phyloP scores from a whole-genome alignment of 2,888 invertebrate species.

The Melinaea menophilus region DNA sequence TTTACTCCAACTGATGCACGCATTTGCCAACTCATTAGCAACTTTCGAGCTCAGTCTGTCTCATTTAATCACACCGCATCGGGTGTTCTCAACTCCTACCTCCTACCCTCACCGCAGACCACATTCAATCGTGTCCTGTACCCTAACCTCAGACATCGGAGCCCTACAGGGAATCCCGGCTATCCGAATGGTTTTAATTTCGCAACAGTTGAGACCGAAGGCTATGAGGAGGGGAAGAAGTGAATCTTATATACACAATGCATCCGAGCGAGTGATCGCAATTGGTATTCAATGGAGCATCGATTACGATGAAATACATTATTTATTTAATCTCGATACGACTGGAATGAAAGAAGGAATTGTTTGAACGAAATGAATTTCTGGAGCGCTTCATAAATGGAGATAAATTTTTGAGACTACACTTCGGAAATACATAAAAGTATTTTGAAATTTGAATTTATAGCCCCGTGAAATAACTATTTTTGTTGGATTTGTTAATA shows the following conservation, averaged over 20 bases:
- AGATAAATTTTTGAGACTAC: no score
- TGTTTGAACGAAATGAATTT: no score
- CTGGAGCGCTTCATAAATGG: no score
- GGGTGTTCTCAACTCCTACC: constrained; percentile 36
- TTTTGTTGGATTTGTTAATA: no score
- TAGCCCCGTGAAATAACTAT: no score
- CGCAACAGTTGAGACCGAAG: constrained; percentile 50
- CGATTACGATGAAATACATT: constrained; percentile 17
- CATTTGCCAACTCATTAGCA: constrained; percentile 34
- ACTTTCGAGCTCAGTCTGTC: constrained; percentile 32
- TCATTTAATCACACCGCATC: constrained; percentile 53
- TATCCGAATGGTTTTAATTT: constrained; percentile 55
- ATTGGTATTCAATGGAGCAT: constrained; percentile 25
- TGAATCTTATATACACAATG: constrained; percentile 34
- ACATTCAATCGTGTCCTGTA: constrained; percentile 59
- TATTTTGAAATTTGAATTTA: no score
- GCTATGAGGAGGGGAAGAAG: constrained; percentile 53
- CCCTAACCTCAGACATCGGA: constrained; percentile 54
- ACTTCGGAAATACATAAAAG: no score
- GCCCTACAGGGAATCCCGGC: constrained; percentile 52
- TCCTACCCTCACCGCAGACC: constrained; percentile 50
- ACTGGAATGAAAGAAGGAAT: no score
- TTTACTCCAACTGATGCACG: constrained; percentile 28
- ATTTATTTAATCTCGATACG: no score
- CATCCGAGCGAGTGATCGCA: constrained; percentile 23